Percentiles rank a stretch among this genome's conserved stretches.
Conservation (phyloP, 2,888 invertebrate genomes). For the Eremobia ochroleuca region DNA sequence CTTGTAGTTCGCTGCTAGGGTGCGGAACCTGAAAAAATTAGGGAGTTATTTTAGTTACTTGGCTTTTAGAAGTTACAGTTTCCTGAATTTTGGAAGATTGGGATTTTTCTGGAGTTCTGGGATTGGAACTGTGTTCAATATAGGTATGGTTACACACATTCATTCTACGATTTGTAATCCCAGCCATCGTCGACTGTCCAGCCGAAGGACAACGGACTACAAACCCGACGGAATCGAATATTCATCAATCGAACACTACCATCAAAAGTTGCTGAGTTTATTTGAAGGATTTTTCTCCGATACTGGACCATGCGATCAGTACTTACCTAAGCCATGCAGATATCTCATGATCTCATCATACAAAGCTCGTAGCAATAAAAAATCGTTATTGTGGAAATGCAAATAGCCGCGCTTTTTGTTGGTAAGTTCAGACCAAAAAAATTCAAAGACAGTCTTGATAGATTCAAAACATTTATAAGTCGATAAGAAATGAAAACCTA, state of each 20-base stretch:
- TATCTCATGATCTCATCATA: no score
- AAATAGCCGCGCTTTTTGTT: no score
- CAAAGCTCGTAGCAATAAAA: no score
- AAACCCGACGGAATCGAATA: background rate
- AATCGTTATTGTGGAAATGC: no score
- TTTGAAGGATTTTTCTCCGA: background rate
- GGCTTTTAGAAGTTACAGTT: background rate
- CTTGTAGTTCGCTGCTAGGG: conserved; percentile 95
- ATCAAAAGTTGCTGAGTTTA: background rate
- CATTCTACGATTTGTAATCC: no score
- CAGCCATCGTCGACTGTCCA: background rate
- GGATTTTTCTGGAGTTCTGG: no score
- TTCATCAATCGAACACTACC: no score
- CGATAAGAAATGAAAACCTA: background rate
- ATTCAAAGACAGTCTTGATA: background rate
- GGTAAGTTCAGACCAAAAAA: background rate
- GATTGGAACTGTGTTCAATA: no score
- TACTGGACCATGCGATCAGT: background rate
- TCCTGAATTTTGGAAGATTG: background rate
- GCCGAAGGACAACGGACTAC: no score
- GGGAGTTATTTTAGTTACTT: background rate
- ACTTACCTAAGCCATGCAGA: background rate
- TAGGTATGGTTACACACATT: no score
- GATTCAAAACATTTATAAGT: no score
- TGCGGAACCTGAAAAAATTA: conserved; percentile 92